These are phyloP conservation scores for Phocides pigmalion DNA, from an alignment of 1,140 invertebrate genomes.

Conservation along the genomic window DNA sequence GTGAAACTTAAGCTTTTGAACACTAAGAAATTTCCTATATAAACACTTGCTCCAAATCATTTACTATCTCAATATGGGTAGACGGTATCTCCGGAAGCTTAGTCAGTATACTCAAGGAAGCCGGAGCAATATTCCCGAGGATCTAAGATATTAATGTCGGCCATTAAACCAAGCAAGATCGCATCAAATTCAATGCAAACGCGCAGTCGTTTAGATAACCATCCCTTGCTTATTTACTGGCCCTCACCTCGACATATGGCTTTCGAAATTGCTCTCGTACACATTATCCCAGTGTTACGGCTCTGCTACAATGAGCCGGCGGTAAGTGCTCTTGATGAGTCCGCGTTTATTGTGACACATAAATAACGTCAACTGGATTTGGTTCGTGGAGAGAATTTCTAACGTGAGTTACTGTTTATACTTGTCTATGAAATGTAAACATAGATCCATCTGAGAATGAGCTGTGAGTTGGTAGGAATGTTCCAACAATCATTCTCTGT, in stretches of 20 bases:
- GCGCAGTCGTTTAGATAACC: constrained; percentile 34
- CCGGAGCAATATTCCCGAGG: constrained; percentile 6
- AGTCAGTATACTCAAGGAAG: constrained; percentile 16
- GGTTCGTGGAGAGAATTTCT: background rate
- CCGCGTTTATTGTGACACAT: constrained; percentile 20
- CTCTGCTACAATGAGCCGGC: constrained; percentile 2
- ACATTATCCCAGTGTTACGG: constrained; percentile 13
- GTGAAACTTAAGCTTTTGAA: too few species aligned
- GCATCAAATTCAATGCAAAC: constrained; percentile 21
- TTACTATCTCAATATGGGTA: constrained; percentile 4
- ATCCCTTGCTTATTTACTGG: constrained; percentile 34
- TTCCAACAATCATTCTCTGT: too few species aligned
- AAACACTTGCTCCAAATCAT: background rate
- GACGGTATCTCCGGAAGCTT: constrained; percentile 14
- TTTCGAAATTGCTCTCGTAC: constrained; percentile 13
- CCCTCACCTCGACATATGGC: constrained; percentile 29
- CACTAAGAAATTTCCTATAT: too few species aligned
- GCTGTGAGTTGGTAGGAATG: too few species aligned
- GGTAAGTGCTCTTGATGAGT: constrained; percentile 3
- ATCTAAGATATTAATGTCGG: constrained; percentile 18
- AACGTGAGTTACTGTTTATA: background rate
- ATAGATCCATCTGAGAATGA: too few species aligned
- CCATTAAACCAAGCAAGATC: constrained; percentile 14
- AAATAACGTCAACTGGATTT: background rate
- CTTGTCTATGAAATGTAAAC: background rate